phyloP scores from a whole-genome alignment of 2,797 vertebrate species.

The Trematomus bernacchii region DNA sequence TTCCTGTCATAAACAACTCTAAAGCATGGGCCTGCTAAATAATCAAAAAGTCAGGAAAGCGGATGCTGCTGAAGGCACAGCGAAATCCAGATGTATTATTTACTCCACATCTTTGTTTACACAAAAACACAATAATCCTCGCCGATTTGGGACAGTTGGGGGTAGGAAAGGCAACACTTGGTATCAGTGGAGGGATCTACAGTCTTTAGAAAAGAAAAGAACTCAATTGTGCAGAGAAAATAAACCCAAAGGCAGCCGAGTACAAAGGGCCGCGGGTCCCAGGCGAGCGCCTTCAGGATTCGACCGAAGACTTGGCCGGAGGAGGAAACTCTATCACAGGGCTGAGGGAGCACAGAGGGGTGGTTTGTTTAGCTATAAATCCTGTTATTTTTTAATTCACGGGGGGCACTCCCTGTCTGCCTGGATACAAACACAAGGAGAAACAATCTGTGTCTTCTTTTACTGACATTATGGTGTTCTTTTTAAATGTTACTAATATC shows the following conservation, averaged over 20 bases:
- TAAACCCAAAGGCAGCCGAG: constrained; percentile 75
- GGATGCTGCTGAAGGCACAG: constrained; percentile 44
- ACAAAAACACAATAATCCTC: constrained; percentile 79
- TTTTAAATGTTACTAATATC: constrained; percentile 32
- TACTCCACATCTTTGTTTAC: constrained; percentile 70
- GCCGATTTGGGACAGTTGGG: constrained; percentile 56
- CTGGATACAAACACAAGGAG: constrained; percentile 39
- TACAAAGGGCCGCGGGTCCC: constrained; percentile 70
- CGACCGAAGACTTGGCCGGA: constrained; percentile 46
- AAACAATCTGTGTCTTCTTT: constrained; percentile 29
- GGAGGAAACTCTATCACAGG: constrained; percentile 66
- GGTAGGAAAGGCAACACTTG: constrained; percentile 50
- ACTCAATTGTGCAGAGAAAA: constrained; percentile 81
- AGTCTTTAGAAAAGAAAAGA: constrained; percentile 75
- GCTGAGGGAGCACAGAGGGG: constrained; percentile 48
- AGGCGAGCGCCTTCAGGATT: constrained; percentile 60
- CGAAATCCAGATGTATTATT: constrained; percentile 71
- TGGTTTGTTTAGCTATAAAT: constrained; percentile 70
- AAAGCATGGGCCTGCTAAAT: constrained; percentile 45
- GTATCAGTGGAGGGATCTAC: constrained; percentile 77
- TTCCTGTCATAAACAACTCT: constrained; percentile 68
- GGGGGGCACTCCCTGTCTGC: constrained; percentile 52
- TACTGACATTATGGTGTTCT: background rate
- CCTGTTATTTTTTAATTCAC: constrained; percentile 53
- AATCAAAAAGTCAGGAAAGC: constrained; percentile 50